Conservation (phyloP, 1,140 invertebrate genomes). For the Drosophila ercepeae region DNA sequence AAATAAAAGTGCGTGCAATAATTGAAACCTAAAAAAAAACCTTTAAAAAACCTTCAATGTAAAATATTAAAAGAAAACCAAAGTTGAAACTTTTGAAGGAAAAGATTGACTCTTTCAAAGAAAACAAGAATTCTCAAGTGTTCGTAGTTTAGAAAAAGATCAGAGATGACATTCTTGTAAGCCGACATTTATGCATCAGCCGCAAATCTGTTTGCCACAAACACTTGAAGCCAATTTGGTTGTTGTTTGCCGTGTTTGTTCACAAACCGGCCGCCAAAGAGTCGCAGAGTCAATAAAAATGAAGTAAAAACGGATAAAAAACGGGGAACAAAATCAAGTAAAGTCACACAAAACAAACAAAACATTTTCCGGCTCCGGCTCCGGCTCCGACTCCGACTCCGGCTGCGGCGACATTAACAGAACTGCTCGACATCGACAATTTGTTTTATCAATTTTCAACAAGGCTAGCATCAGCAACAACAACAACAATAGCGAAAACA, state of each 20-base stretch:
- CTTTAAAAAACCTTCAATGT: not conserved
- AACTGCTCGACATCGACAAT: slow-evolving; percentile 83
- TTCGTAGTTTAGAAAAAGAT: not conserved
- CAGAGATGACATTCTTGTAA: not conserved
- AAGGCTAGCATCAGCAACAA: slow-evolving; percentile 58
- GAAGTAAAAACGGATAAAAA: slow-evolving; percentile 29
- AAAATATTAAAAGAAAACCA: slow-evolving; percentile 1
- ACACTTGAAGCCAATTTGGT: slow-evolving; percentile 37
- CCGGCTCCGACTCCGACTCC: too few species aligned
- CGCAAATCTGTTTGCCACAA: slow-evolving; percentile 60
- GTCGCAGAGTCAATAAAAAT: slow-evolving; percentile 60
- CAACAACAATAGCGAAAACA: slow-evolving; percentile 52
- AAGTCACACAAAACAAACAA: slow-evolving; percentile 79
- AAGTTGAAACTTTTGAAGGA: not conserved
- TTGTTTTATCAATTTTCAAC: slow-evolving; percentile 83
- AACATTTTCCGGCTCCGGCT: slow-evolving; percentile 83
- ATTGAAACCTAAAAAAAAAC: slow-evolving; percentile 2
- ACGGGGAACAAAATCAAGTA: slow-evolving; percentile 59
- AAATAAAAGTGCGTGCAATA: slow-evolving; percentile 53
- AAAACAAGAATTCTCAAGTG: not conserved
- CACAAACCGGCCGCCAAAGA: slow-evolving; percentile 21
- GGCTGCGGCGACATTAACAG: slow-evolving; percentile 82
- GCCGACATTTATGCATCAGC: slow-evolving; percentile 31
- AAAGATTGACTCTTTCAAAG: not conserved
- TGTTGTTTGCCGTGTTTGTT: slow-evolving; percentile 30